These are phyloP conservation scores for Coptodon rendalli DNA, from an alignment of 2,113 vertebrate genomes.

Conservation along the genomic window DNA sequence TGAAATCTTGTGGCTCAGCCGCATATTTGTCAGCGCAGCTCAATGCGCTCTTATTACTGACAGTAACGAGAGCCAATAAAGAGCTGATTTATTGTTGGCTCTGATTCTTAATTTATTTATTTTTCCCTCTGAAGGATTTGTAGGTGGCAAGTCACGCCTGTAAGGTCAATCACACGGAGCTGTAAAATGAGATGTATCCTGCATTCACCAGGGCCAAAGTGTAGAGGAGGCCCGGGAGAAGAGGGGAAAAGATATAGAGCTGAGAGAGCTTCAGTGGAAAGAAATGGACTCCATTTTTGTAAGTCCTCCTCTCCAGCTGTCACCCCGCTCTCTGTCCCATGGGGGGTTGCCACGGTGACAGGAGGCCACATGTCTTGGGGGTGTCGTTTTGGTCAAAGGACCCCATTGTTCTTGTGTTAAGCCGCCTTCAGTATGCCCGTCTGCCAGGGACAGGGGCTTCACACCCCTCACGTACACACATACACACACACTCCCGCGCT, in stretches of 20 bases:
- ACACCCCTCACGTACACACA: constrained; percentile 23
- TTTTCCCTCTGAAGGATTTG: neutral
- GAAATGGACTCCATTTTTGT: constrained; percentile 70
- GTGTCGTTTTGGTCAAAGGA: constrained; percentile 77
- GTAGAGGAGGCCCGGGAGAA: neutral
- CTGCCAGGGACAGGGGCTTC: constrained; percentile 62
- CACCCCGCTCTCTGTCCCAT: constrained; percentile 66
- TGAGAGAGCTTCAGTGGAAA: constrained; percentile 49
- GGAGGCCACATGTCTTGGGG: constrained; percentile 81
- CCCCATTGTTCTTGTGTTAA: constrained; percentile 78
- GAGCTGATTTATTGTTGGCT: constrained; percentile 29
- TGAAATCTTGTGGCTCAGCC: constrained; percentile 26
- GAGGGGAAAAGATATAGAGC: constrained; percentile 36
- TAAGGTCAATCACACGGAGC: constrained; percentile 47
- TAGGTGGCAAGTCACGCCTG: neutral
- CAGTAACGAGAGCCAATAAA: constrained; percentile 6
- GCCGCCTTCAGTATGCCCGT: constrained; percentile 71
- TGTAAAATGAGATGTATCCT: constrained; percentile 44
- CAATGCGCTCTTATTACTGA: constrained; percentile 21
- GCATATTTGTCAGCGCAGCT: constrained; percentile 31
- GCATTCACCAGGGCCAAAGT: constrained; percentile 4
- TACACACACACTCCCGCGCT: neutral
- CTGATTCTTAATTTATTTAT: neutral
- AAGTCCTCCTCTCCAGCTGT: constrained; percentile 75
- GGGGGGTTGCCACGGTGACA: constrained; percentile 80